Percentiles rank a stretch among this genome's conserved stretches.
Conservation (phyloP, 2,797 vertebrate genomes). For the Salarias fasciatus region DNA sequence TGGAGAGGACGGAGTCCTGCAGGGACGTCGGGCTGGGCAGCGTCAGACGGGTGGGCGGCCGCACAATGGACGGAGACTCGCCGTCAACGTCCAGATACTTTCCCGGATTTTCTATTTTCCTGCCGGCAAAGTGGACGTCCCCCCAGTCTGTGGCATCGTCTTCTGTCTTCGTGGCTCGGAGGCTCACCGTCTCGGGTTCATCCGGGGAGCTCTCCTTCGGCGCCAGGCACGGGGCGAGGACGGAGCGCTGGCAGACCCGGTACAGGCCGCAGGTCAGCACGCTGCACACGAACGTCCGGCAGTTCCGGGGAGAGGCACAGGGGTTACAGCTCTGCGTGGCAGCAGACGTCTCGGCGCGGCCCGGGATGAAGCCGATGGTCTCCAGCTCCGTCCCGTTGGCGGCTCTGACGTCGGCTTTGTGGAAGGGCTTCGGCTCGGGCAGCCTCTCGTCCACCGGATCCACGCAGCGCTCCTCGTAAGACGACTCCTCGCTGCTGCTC, state of each 20-base stretch:
- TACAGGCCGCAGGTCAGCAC: constrained; percentile 92
- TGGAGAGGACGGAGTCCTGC: constrained; percentile 84
- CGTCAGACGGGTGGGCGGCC: constrained; percentile 2
- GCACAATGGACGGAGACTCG: constrained; percentile 34
- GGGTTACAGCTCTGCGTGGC: constrained; percentile 78
- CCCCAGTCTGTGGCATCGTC: constrained; percentile 57
- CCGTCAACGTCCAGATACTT: constrained; percentile 66
- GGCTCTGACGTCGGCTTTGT: constrained; percentile 81
- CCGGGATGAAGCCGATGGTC: constrained; percentile 86
- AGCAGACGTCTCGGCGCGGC: constrained; percentile 77
- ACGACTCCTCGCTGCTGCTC: constrained; percentile 72
- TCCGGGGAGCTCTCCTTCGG: constrained; percentile 76
- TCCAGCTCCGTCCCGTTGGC: constrained; percentile 80
- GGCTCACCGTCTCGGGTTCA: constrained; percentile 72
- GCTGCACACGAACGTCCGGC: constrained; percentile 87
- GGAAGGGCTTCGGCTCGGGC: constrained; percentile 55
- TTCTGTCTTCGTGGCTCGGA: constrained; percentile 38
- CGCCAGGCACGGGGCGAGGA: constrained; percentile 80
- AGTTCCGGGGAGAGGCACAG: constrained; percentile 82
- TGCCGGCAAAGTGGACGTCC: constrained; percentile 85
- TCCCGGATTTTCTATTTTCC: constrained; percentile 86
- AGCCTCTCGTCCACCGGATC: constrained; percentile 68
- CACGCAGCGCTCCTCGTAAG: constrained; percentile 78
- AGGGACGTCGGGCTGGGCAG: constrained; percentile 48
- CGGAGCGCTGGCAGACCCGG: constrained; percentile 78